Conservation (phyloP, 2,113 vertebrate species). For the Colaptes auratus region DNA sequence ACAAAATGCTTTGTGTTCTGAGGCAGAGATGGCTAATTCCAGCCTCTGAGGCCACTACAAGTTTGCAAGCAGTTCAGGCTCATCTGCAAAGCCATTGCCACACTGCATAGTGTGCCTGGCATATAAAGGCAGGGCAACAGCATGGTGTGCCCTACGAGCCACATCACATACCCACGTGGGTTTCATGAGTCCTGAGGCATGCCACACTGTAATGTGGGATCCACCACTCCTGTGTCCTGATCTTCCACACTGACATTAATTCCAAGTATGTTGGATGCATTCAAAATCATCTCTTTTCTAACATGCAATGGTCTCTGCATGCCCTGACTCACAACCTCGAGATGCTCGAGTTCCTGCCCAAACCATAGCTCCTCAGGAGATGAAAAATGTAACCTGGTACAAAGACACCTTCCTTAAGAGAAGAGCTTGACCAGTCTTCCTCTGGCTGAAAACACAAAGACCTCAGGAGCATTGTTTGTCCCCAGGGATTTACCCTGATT, state of each 20-base stretch:
- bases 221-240: fast-evolving
- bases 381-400: neutral
- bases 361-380: neutral
- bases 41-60: neutral
- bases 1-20: neutral
- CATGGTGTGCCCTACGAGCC: neutral
- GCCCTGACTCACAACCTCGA: neutral
- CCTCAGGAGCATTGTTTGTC: neutral
- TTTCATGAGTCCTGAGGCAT: neutral
- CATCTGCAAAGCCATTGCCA: neutral
- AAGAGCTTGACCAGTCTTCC: neutral
- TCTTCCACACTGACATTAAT: neutral
- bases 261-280: neutral
- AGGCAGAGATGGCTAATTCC: neutral
- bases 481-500: neutral
- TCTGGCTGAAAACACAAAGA: neutral
- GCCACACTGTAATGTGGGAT: neutral
- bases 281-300: neutral
- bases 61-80: neutral
- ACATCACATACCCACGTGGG: fast-evolving
- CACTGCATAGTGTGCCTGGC: neutral
- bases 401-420: neutral
- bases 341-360: neutral
- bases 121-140: neutral
- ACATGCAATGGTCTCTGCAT: neutral